phyloP scores from a whole-genome alignment of 2,797 vertebrate genomes.

The Lagodon rhomboides region DNA sequence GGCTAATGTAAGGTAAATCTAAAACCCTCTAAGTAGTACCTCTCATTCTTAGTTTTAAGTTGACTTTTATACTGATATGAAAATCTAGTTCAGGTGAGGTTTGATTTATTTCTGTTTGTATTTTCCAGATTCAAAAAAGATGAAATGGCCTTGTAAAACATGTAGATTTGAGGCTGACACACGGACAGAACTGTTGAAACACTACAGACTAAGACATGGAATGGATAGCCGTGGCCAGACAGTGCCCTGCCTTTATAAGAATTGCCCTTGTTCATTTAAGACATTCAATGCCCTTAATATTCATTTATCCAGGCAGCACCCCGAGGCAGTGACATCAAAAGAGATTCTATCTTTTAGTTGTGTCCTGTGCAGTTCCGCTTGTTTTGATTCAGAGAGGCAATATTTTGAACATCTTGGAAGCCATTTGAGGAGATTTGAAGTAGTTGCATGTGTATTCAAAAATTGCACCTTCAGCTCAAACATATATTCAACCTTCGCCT shows the following conservation, averaged over 20 bases:
- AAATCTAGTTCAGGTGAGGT: too few species aligned
- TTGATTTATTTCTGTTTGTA: too few species aligned
- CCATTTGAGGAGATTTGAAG: constrained; percentile 1
- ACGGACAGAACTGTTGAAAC: too few species aligned
- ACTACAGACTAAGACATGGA: too few species aligned
- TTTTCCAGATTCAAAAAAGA: too few species aligned
- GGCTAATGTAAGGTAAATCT: too few species aligned
- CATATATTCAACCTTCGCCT: too few species aligned
- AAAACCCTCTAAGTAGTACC: too few species aligned
- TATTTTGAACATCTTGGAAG: constrained; percentile 3
- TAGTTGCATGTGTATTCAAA: constrained; percentile 10
- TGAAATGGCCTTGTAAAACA: too few species aligned
- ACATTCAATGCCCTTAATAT: not conserved
- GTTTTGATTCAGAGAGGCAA: constrained; percentile 11
- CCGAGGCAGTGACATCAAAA: not conserved
- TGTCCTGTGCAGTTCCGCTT: constrained; percentile 2
- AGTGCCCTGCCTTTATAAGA: not conserved
- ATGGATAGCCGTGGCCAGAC: not conserved
- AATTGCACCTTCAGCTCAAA: constrained; percentile 8
- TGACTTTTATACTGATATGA: too few species aligned
- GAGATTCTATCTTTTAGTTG: constrained; percentile 8
- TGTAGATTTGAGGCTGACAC: too few species aligned
- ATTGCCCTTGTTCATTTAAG: constrained; percentile 5
- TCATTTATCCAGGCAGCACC: constrained; percentile 7
- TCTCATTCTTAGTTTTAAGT: too few species aligned